phyloP scores from a whole-genome alignment of 2,113 vertebrate genomes.

The Trematocara variabile region DNA sequence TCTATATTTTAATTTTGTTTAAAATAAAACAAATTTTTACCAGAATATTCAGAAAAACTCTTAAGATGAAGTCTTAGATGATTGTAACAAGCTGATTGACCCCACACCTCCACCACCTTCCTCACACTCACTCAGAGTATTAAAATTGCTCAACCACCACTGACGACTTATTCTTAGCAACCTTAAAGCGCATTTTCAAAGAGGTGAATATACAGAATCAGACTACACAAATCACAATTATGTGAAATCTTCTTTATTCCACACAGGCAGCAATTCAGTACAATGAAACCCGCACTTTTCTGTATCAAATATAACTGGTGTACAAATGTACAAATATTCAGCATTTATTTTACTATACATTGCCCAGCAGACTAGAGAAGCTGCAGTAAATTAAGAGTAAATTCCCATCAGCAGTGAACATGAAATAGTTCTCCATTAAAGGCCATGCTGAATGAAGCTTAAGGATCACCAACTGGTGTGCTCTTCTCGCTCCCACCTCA shows the following conservation, averaged over 20 bases:
- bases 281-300: slow-evolving; percentile 14
- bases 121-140: background rate
- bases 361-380: slow-evolving; percentile 31
- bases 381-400: background rate
- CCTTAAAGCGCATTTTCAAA: background rate
- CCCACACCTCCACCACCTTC: background rate
- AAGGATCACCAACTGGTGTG: background rate
- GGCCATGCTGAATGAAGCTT: background rate
- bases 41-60: background rate
- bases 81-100: background rate
- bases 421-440: background rate
- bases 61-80: background rate
- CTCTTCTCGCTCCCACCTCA: background rate
- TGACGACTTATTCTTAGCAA: background rate
- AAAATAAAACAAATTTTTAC: background rate
- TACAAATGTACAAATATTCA: slow-evolving; percentile 54
- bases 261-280: background rate
- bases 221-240: background rate
- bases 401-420: slow-evolving; percentile 5
- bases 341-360: slow-evolving; percentile 38
- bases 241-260: slow-evolving; percentile 59
- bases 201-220: background rate
- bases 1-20: background rate
- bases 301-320: slow-evolving; percentile 38
- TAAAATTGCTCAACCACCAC: background rate